Evolutionary conservation across 1,140 invertebrate genomes (phyloP).

Genomic region (Diorhabda sublineata): DNA sequence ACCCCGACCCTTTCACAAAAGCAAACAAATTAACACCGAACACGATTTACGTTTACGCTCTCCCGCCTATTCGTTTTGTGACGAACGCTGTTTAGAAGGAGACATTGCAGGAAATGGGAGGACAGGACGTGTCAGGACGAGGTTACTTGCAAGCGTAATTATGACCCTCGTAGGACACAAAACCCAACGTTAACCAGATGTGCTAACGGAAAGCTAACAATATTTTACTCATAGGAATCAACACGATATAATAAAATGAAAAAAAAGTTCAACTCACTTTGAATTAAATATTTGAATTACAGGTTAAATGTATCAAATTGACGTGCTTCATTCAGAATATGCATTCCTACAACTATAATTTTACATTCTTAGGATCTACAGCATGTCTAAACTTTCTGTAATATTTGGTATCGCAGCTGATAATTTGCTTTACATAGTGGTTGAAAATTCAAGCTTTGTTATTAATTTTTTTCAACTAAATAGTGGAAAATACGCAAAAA

Average conservation of each 20-base stretch:
- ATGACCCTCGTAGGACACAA: constrained; percentile 12
- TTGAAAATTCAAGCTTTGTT: no score
- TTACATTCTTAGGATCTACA: no score
- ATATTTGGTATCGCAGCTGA: no score
- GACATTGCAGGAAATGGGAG: constrained; percentile 8
- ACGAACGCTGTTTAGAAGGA: constrained; percentile 4
- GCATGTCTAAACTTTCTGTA: no score
- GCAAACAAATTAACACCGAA: background rate
- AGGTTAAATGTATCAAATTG: no score
- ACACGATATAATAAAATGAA: background rate
- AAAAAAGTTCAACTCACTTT: no score
- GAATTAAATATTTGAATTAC: no score
- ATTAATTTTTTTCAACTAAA: no score
- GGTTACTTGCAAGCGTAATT: constrained; percentile 15
- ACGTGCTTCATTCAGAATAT: no score
- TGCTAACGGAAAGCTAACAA: constrained; percentile 7
- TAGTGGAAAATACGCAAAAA: no score
- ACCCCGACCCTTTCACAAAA: background rate
- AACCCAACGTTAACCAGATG: constrained; percentile 12
- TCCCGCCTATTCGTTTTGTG: background rate
- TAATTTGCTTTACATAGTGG: no score
- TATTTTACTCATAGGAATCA: constrained; percentile 8
- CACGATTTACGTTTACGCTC: background rate
- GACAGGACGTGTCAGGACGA: constrained; percentile 16
- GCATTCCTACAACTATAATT: no score